These are phyloP conservation scores for Hesperophylax magnus DNA, from an alignment of 1,140 invertebrate genomes.

Conservation along the genomic window DNA sequence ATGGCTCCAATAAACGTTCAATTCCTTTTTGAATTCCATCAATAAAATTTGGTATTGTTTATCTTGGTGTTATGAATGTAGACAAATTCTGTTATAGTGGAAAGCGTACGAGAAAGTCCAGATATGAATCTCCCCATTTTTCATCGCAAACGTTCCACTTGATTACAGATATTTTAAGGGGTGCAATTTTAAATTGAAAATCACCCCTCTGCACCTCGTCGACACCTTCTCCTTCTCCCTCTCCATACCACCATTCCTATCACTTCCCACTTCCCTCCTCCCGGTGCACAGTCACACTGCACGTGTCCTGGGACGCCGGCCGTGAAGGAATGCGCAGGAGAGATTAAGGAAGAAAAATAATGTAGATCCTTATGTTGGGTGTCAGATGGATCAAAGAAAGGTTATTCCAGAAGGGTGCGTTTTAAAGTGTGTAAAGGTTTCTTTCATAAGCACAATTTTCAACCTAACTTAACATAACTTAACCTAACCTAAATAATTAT, in stretches of 20 bases:
- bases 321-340: not conserved
- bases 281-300: not conserved
- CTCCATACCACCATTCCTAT: no score
- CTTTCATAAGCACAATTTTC: no score
- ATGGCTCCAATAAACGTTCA: no score
- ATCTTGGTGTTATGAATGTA: not conserved
- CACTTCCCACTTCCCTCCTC: no score
- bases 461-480: no score
- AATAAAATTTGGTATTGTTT: not conserved
- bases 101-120: slow-evolving; percentile 1
- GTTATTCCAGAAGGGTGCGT: no score
- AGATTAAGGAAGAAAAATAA: not conserved
- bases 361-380: not conserved
- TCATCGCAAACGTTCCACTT: not conserved
- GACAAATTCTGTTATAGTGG: no score
- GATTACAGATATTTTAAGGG: not conserved
- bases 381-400: no score
- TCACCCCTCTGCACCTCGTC: not conserved
- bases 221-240: no score
- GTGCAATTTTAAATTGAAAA: slow-evolving; percentile 27
- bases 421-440: no score
- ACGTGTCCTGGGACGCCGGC: not conserved
- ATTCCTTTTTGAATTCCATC: not conserved
- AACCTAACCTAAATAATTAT: no score
- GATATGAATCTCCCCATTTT: not conserved